Evolutionary conservation across 2,113 vertebrate genomes (phyloP).

Genomic region (Choloepus hoffmanni): DNA sequence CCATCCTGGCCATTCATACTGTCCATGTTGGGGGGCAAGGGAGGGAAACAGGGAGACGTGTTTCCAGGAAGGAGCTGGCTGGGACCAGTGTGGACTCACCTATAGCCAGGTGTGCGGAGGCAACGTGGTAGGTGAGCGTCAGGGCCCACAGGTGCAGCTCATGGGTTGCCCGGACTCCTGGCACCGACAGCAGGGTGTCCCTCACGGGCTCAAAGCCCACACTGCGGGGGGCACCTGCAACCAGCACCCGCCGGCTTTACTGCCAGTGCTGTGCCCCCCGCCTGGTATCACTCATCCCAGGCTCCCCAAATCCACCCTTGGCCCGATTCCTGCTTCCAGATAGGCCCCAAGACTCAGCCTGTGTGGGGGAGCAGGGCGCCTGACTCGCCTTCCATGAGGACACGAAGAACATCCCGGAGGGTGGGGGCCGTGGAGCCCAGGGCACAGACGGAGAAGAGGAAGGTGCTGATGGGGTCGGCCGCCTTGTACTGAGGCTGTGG

Average conservation of each 20-base stretch:
- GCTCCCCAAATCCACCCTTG: neutral
- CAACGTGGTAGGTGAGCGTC: slow-evolving; percentile 89
- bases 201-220: slow-evolving; percentile 91
- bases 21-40: neutral
- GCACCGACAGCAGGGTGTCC: slow-evolving; percentile 91
- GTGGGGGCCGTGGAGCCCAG: slow-evolving; percentile 96
- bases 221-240: slow-evolving; percentile 90
- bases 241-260: neutral
- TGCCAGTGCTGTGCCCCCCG: neutral
- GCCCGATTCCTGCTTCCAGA: neutral
- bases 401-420: slow-evolving; percentile 94
- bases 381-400: slow-evolving; percentile 96
- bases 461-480: slow-evolving; percentile 97
- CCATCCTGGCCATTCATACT: neutral
- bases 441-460: slow-evolving; percentile 97
- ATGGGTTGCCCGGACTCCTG: slow-evolving; percentile 91
- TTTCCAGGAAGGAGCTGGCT: neutral
- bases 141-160: slow-evolving; percentile 95
- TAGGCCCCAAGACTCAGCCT: fast-evolving
- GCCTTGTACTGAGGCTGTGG: slow-evolving; percentile 96
- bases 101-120: slow-evolving; percentile 93
- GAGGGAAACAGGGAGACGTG: neutral
- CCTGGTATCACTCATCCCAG: neutral
- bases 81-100: slow-evolving; percentile 84
- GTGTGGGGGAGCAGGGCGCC: neutral